Base-by-base conservation (phyloP, 1,140 invertebrate genomes). In the Coenobita brevimanus region DNA sequence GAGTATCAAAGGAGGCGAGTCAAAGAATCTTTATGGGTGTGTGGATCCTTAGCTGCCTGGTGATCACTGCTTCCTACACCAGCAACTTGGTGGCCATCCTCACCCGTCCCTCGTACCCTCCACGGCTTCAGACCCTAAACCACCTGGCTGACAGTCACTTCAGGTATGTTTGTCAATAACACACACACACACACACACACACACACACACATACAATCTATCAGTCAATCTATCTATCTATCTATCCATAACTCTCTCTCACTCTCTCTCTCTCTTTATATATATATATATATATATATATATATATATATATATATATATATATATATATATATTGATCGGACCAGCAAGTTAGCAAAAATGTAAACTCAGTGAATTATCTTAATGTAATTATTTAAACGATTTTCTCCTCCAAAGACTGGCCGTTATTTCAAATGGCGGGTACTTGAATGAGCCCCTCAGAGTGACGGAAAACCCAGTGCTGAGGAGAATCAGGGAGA, bases 161-260 rank as follows among this genome's bases (percentile, higher is more conserved):
- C 27, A 71, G 67, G 67, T 71, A 21, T 21, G n/a, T n/a, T 6
- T 3, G n/a, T 24, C 57, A 62, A 17, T n/a, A 17, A 62, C 57
- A 62, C 57, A 62, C 57, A 62, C 57, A 62, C 57, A 62, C 57
- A 62, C 57, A 62, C 57, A 62, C 57, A 62, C n/a, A n/a, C n/a
- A n/a, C n/a, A n/a, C n/a, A n/a, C n/a, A n/a, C n/a, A n/a, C n/a
- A n/a, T n/a, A n/a, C n/a, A n/a, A n/a, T n/a, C n/a, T n/a, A n/a
- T n/a, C n/a, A n/a, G n/a, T n/a, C n/a, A n/a, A n/a, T n/a, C n/a
- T n/a, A n/a, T n/a, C n/a, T n/a, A n/a, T n/a, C n/a, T n/a, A n/a
- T n/a, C n/a, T n/a, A n/a, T n/a, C n/a, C n/a, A n/a, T n/a, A n/a
- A n/a, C n/a, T n/a, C n/a, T n/a, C n/a, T n/a, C n/a, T n/a, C n/a